Conservation (phyloP, 2,888 invertebrate species). For the Erebia aethiops region DNA sequence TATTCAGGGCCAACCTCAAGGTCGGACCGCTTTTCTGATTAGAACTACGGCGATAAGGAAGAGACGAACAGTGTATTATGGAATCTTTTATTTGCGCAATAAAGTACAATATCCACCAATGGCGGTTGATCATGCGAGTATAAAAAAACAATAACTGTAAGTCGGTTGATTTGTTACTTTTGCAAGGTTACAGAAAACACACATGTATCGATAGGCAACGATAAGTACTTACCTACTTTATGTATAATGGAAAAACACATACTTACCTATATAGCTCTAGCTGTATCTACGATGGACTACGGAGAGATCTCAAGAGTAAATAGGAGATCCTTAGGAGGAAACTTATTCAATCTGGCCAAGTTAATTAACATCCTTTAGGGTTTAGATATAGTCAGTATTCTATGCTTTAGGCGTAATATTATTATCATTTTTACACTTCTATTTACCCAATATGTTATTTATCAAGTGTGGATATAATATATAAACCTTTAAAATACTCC, state of each 20-base stretch:
- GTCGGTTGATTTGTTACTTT: constrained; percentile 70
- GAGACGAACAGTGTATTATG: constrained; percentile 52
- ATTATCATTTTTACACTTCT: too few species aligned
- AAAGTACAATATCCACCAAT: constrained; percentile 54
- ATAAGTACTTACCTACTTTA: constrained; percentile 19
- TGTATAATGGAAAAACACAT: not conserved
- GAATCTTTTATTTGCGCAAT: constrained; percentile 49
- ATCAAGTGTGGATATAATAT: too few species aligned
- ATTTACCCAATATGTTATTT: too few species aligned
- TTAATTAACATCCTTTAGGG: too few species aligned
- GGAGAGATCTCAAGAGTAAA: too few species aligned
- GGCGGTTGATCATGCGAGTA: constrained; percentile 42
- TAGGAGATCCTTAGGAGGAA: too few species aligned
- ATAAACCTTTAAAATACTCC: too few species aligned
- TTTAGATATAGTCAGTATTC: too few species aligned
- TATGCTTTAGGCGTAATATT: too few species aligned
- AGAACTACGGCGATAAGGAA: constrained; percentile 71
- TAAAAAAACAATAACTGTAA: constrained; percentile 74
- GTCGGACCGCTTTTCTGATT: constrained; percentile 78
- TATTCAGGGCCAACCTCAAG: constrained; percentile 81
- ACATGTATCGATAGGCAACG: constrained; percentile 46
- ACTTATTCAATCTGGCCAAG: too few species aligned
- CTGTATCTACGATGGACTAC: too few species aligned
- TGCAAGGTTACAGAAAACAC: constrained; percentile 65
- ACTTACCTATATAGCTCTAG: not conserved